These are phyloP conservation scores for Rhimphoctona megacephalus DNA, from an alignment of 2,888 invertebrate genomes.

Conservation along the genomic window DNA sequence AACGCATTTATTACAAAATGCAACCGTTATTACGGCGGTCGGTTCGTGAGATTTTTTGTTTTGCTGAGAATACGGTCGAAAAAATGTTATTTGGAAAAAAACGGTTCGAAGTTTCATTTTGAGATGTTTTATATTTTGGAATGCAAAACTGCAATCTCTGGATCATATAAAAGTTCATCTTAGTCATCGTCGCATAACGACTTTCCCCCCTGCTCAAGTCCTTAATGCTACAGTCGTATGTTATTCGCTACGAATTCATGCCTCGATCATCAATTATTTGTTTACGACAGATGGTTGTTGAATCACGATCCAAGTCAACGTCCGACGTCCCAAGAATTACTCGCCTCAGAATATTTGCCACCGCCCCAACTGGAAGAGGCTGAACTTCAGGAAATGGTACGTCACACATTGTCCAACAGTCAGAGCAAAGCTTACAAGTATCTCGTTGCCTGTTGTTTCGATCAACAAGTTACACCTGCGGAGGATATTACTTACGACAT, in stretches of 20 bases:
- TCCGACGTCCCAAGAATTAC: conserved; percentile 94
- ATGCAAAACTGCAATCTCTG: too few relatives aligned
- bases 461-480: conserved; percentile 87
- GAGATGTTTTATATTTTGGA: not conserved
- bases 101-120: too few relatives aligned
- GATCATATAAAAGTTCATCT: too few relatives aligned
- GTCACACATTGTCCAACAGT: conserved; percentile 92
- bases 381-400: conserved; percentile 92
- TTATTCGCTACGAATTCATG: not conserved
- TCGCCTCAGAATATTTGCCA: conserved; percentile 93
- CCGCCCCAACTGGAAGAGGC: conserved; percentile 94
- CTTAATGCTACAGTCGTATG: not conserved
- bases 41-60: too few relatives aligned
- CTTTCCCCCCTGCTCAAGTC: not conserved
- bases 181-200: not conserved
- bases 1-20: too few relatives aligned
- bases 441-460: conserved; percentile 88
- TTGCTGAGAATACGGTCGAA: too few relatives aligned
- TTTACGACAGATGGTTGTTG: conserved; percentile 89
- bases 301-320: conserved; percentile 93
- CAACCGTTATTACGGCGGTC: too few relatives aligned
- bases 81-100: too few relatives aligned
- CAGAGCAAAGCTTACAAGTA: conserved; percentile 92
- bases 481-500: conserved; percentile 94
- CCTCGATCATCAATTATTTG: conserved; percentile 11